Percentiles rank a stretch among this genome's conserved stretches.
phyloP scores from a whole-genome alignment of 2,888 invertebrate genomes.

The Protonemura montana region DNA sequence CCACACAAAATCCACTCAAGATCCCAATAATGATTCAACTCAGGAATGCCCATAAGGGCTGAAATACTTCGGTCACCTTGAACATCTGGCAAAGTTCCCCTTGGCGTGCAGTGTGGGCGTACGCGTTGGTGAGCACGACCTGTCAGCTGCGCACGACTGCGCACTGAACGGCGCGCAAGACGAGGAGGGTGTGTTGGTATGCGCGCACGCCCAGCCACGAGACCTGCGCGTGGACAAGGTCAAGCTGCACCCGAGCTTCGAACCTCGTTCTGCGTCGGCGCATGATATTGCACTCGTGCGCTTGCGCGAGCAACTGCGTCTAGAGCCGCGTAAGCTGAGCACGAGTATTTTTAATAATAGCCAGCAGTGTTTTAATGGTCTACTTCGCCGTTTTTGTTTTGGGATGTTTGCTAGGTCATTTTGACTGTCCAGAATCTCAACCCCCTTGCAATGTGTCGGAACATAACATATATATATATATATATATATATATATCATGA shows the following conservation, averaged over 20 bases:
- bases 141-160: slow-evolving; percentile 60
- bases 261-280: background rate
- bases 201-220: slow-evolving; percentile 55
- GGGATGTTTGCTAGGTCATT: no score
- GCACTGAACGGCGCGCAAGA: slow-evolving; percentile 47
- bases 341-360: no score
- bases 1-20: no score
- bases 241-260: slow-evolving; percentile 41
- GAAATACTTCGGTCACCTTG: no score
- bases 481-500: no score
- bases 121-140: slow-evolving; percentile 43
- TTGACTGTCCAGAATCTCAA: no score
- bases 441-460: no score
- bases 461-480: no score
- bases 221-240: slow-evolving; percentile 50
- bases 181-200: slow-evolving; percentile 50
- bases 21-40: no score
- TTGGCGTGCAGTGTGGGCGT: slow-evolving; percentile 44
- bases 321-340: slow-evolving; percentile 20
- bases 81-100: background rate
- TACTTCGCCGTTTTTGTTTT: no score
- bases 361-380: no score
- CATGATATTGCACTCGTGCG: slow-evolving; percentile 41
- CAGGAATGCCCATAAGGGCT: no score
- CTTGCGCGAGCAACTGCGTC: background rate